Percentiles rank a stretch among this genome's conserved stretches.
Evolutionary conservation across 2,113 vertebrate species (phyloP).

Genomic region (Paramisgurnus dabryanus): DNA sequence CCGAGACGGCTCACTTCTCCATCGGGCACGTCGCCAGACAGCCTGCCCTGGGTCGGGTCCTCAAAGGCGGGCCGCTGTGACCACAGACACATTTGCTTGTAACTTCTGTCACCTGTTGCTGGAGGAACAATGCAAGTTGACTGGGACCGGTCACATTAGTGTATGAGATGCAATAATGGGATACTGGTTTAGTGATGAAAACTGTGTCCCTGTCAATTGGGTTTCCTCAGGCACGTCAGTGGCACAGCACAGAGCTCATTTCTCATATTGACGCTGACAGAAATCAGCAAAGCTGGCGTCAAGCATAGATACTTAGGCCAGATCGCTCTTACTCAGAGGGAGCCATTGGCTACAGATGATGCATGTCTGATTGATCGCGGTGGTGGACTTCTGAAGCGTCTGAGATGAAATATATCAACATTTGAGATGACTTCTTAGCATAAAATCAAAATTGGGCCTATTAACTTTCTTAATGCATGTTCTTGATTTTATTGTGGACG

Average conservation of each 20-base stretch:
- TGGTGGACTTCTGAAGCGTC: slow-evolving; percentile 23
- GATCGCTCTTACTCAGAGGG: slow-evolving; percentile 39
- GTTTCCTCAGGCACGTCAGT: slow-evolving; percentile 15
- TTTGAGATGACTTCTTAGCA: not conserved
- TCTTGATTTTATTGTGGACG: too few species aligned
- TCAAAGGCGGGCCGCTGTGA: slow-evolving; percentile 55
- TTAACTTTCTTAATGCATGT: too few species aligned
- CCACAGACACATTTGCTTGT: slow-evolving; percentile 59
- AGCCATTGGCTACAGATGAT: slow-evolving; percentile 19
- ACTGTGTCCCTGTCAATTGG: not conserved
- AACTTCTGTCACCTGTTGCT: slow-evolving; percentile 70
- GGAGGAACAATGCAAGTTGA: slow-evolving; percentile 59
- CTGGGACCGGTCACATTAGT: slow-evolving; percentile 63
- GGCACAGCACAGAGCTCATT: slow-evolving; percentile 24
- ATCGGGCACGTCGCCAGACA: slow-evolving; percentile 70
- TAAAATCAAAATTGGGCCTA: not conserved
- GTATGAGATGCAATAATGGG: slow-evolving; percentile 27
- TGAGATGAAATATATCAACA: slow-evolving; percentile 20
- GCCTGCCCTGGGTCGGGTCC: slow-evolving; percentile 64
- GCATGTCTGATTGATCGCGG: slow-evolving; percentile 35
- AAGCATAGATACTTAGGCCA: slow-evolving; percentile 32
- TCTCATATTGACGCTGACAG: slow-evolving; percentile 44
- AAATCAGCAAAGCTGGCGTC: slow-evolving; percentile 38
- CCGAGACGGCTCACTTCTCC: slow-evolving; percentile 74
- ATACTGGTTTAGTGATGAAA: slow-evolving; percentile 3